These are phyloP conservation scores for Osedax frankpressi DNA, from an alignment of 2,888 invertebrate species.

Conservation along the genomic window DNA sequence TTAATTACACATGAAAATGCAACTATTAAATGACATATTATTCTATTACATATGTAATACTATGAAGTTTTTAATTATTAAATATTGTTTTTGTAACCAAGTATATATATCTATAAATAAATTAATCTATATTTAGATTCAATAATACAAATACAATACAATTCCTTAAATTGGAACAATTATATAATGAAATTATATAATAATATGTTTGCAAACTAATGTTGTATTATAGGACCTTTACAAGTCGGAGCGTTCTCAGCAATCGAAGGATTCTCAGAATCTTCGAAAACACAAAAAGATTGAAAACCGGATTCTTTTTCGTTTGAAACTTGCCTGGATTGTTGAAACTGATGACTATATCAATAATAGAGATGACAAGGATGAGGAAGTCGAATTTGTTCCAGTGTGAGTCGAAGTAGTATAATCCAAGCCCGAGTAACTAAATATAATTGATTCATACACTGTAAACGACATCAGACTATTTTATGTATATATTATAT, in stretches of 20 bases:
- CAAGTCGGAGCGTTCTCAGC: conserved; percentile 31
- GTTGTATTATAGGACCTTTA: conserved; percentile 31
- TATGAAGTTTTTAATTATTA: no score
- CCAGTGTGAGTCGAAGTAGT: conserved; percentile 52
- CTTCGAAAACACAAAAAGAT: conserved; percentile 26
- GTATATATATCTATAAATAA: no score
- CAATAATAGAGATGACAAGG: conserved; percentile 49
- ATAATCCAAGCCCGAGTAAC: conserved; percentile 30
- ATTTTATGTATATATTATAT: no score
- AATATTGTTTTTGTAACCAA: no score
- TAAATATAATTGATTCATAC: no score
- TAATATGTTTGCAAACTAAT: background rate
- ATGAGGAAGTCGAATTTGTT: conserved; percentile 53
- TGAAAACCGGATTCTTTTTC: conserved; percentile 17
- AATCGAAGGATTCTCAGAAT: conserved; percentile 30
- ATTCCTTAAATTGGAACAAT: background rate
- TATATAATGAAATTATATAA: background rate
- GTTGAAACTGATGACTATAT: conserved; percentile 42
- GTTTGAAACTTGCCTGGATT: conserved; percentile 27
- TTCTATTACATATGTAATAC: no score
- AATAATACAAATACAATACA: no score
- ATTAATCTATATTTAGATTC: no score
- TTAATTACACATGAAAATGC: no score
- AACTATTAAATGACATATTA: no score
- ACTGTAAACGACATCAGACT: no score